phyloP scores from a whole-genome alignment of 2,888 invertebrate species.

The Antheraea assamensis region DNA sequence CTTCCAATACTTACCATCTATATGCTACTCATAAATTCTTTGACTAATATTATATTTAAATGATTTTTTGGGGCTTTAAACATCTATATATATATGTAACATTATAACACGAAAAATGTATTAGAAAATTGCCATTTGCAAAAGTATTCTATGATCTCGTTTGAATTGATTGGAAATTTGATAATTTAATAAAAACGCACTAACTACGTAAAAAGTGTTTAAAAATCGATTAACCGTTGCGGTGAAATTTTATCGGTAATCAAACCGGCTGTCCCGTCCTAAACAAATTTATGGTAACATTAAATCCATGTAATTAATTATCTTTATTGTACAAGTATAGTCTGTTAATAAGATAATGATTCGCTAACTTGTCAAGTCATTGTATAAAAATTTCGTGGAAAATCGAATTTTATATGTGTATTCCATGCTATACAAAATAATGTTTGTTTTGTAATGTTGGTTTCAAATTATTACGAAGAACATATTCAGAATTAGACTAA shows the following conservation, averaged over 20 bases:
- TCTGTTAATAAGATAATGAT: conserved; percentile 23
- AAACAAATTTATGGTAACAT: conserved; percentile 59
- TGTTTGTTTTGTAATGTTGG: not conserved
- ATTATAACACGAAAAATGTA: not conserved
- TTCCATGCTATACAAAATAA: not conserved
- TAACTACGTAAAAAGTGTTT: conserved; percentile 64
- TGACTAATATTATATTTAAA: not conserved
- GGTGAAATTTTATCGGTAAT: conserved; percentile 64
- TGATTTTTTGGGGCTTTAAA: not conserved
- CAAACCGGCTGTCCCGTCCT: conserved; percentile 51
- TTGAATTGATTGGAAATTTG: conserved; percentile 9
- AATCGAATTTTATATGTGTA: not conserved
- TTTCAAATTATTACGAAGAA: not conserved
- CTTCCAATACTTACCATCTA: too few relatives aligned
- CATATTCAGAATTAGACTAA: not conserved
- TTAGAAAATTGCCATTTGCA: not conserved
- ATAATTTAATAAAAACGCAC: conserved; percentile 52
- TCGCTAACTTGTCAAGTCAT: not conserved
- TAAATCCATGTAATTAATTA: conserved; percentile 53
- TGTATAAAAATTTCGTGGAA: not conserved
- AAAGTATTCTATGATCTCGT: conserved; percentile 12
- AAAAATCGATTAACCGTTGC: conserved; percentile 55
- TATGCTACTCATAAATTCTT: not conserved
- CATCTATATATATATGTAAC: not conserved
- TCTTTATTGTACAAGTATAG: conserved; percentile 40